Conservation (phyloP, 2,113 vertebrate species). For the Gobiocypris rarus region DNA sequence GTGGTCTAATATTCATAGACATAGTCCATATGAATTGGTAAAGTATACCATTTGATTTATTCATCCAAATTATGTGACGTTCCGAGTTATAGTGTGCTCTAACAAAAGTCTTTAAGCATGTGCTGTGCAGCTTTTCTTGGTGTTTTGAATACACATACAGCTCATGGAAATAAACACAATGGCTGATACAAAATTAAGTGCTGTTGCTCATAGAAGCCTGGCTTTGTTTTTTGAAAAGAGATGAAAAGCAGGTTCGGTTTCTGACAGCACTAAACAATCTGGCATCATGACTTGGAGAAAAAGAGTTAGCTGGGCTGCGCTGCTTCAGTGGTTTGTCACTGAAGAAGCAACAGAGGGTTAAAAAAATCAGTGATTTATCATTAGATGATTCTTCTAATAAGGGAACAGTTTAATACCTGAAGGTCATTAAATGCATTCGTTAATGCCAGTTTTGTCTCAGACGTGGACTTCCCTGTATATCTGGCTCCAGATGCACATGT, state of each 20-base stretch:
- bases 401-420: background rate
- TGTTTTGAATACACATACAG: background rate
- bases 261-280: conserved; percentile 37
- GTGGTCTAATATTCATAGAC: too few relatives aligned
- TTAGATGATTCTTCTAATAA: background rate
- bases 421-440: background rate
- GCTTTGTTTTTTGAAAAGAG: conserved; percentile 28
- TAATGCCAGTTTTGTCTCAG: background rate
- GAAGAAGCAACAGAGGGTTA: background rate
- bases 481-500: background rate
- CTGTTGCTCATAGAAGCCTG: conserved; percentile 1
- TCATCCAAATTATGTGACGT: too few relatives aligned
- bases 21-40: too few relatives aligned
- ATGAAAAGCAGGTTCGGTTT: conserved; percentile 23
- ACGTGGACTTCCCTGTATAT: background rate
- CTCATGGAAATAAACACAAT: conserved; percentile 11
- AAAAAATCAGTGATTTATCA: background rate
- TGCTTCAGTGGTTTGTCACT: background rate
- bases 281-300: conserved; percentile 26
- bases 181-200: background rate
- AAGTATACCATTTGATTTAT: too few relatives aligned
- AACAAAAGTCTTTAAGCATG: background rate
- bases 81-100: too few relatives aligned
- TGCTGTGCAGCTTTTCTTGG: background rate
- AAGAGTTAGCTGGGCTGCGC: background rate